phyloP scores from a whole-genome alignment of 2,113 vertebrate genomes.

The Bujurquina vittata region DNA sequence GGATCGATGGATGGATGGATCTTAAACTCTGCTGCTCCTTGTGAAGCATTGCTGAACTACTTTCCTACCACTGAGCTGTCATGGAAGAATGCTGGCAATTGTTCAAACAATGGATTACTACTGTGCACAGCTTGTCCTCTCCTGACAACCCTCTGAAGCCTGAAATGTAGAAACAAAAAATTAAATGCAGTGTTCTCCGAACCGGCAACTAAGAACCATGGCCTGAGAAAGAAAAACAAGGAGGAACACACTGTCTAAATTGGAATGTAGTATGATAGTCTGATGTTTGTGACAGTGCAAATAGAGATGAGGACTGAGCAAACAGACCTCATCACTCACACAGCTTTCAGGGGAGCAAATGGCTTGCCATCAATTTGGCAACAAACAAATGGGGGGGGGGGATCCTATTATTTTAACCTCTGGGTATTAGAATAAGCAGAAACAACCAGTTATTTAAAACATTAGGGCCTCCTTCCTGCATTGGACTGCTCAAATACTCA shows the following conservation, averaged over 20 bases:
- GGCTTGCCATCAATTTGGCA: neutral
- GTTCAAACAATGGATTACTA: constrained; percentile 21
- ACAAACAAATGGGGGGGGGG: too few species aligned
- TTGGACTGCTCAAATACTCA: neutral
- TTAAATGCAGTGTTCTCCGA: constrained; percentile 18
- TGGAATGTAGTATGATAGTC: neutral
- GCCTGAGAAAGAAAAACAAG: neutral
- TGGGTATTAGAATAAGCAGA: neutral
- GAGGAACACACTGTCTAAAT: neutral
- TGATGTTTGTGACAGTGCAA: constrained; percentile 13
- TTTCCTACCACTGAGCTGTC: constrained; percentile 9
- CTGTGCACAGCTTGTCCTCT: constrained; percentile 24
- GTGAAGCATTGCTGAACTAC: constrained; percentile 15
- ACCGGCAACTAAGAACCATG: neutral
- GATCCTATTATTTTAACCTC: neutral
- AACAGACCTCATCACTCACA: constrained; percentile 15
- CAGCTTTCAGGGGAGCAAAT: constrained; percentile 7
- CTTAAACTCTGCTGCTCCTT: constrained; percentile 1
- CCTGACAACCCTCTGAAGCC: neutral
- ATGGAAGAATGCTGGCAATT: constrained; percentile 34
- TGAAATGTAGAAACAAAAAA: constrained; percentile 21
- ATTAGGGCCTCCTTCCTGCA: neutral
- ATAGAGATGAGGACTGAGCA: constrained; percentile 25
- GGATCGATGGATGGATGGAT: neutral
- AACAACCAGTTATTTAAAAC: neutral